Evolutionary conservation across 1,140 invertebrate genomes (phyloP), one percentile per base, ranked within the genome.

Genomic region (Sitobion miscanthi): DNA sequence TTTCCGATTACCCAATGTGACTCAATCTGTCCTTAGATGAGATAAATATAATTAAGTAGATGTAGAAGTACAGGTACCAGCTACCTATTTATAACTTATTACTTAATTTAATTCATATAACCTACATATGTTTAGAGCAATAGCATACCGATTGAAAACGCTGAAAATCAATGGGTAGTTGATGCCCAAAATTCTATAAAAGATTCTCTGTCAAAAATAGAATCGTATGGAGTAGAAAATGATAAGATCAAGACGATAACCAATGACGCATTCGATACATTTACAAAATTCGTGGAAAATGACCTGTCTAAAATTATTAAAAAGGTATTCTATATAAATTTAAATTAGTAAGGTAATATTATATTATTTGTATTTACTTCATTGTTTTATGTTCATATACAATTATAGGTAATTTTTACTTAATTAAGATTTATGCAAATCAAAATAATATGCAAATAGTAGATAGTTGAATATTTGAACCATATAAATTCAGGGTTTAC

Each of bases 281-380:
- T 91, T 57, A 47, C 90, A 7, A 82, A 77, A 21, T 91, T 52
- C 17, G 30, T 20, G 7, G n/a, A 49, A 49, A 52, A 77, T 35
- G 69, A n/a, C 17, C 14, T 91, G 21, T 35, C 57, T 47, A 8
- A 8, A 21, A 47, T 82, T 35, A 77, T 82, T 21, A 20, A 45
- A 47, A n/a, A 91, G 90, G 90, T 91, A 91, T 88, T 52, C 30
- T 88, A 30, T 88, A 35, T 49, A 52, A 11, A 30, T 86, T 86
- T 9, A 86, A 45, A 30, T 17, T 1, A 45, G 14, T 77, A 77
- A 77, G 62, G 62, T 77, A 77, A 17, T n/a, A n/a, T n/a, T n/a
- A n/a, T n/a, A n/a, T n/a, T 14, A 77, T n/a, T n/a, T n/a, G n/a
- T 35, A 54, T 54, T 54, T 54, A 54, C 21, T 54, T 21, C n/a